Evolutionary conservation across 2,797 vertebrate genomes (phyloP).

Genomic region (Cottoperca gobio): DNA sequence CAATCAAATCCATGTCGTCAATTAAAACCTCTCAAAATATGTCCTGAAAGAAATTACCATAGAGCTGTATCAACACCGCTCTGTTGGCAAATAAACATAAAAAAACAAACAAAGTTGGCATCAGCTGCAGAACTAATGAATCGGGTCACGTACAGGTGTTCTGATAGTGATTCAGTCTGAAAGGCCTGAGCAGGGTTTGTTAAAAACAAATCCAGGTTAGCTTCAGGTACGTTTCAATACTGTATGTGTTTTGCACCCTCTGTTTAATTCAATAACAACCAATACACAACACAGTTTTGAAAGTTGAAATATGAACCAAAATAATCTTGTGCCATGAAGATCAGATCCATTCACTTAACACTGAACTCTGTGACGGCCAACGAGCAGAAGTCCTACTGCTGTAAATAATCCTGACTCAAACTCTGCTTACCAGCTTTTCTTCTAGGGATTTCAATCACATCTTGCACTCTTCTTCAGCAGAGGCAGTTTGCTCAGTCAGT

Average conservation of each 20-base stretch:
- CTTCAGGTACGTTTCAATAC: constrained; percentile 6
- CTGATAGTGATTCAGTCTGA: neutral
- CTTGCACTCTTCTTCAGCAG: neutral
- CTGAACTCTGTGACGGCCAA: neutral
- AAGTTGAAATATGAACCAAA: neutral
- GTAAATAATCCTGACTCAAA: neutral
- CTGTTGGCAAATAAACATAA: constrained; percentile 9
- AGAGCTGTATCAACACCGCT: neutral
- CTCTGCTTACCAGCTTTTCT: neutral
- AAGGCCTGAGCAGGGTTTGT: neutral
- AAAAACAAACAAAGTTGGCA: neutral
- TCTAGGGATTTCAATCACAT: rapidly evolving
- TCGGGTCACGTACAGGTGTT: constrained; percentile 12
- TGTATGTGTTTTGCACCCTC: neutral
- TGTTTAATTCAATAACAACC: constrained; percentile 17
- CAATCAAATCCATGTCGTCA: neutral
- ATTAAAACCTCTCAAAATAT: neutral
- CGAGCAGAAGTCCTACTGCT: neutral
- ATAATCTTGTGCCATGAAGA: neutral
- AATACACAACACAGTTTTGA: neutral
- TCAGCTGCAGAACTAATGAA: constrained; percentile 14
- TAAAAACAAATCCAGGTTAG: constrained; percentile 7
- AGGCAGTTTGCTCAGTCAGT: neutral
- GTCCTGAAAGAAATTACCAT: neutral
- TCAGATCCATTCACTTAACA: neutral